Conservation (phyloP, 2,797 vertebrate genomes). For the Chromobotia macracanthus region DNA sequence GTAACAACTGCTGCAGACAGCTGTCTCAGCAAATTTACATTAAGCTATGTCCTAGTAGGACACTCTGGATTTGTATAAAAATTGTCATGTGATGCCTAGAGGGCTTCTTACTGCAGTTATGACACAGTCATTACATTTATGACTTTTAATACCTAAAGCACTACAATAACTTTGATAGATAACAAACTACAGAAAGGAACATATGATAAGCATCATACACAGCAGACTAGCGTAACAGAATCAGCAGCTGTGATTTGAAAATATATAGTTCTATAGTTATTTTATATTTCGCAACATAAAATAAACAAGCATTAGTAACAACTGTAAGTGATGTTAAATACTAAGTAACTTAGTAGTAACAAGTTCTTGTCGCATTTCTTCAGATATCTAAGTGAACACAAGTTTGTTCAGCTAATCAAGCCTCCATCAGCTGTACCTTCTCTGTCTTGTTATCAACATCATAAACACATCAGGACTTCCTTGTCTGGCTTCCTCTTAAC, state of each 20-base stretch:
- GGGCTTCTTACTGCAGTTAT: neutral
- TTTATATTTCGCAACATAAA: neutral
- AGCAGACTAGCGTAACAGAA: neutral
- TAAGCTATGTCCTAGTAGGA: no score
- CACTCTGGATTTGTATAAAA: no score
- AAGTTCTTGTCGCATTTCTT: neutral
- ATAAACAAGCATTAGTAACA: constrained; percentile 4
- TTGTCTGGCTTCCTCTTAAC: constrained; percentile 46
- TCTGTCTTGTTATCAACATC: constrained; percentile 70
- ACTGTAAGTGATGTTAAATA: neutral
- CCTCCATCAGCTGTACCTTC: constrained; percentile 1
- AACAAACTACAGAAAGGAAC: neutral
- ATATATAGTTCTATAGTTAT: no score
- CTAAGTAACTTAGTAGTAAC: constrained; percentile 10
- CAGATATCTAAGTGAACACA: neutral
- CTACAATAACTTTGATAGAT: constrained; percentile 14
- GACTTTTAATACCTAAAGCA: constrained; percentile 18
- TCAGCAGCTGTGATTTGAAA: neutral
- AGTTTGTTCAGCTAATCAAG: constrained; percentile 20
- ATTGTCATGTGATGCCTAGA: neutral
- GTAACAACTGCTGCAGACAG: no score
- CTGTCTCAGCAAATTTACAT: no score
- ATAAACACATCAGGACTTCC: constrained; percentile 65
- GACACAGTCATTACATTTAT: constrained; percentile 1
- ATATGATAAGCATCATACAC: neutral